Conservation (phyloP, 1,140 invertebrate species). For the Magallana gigas region DNA sequence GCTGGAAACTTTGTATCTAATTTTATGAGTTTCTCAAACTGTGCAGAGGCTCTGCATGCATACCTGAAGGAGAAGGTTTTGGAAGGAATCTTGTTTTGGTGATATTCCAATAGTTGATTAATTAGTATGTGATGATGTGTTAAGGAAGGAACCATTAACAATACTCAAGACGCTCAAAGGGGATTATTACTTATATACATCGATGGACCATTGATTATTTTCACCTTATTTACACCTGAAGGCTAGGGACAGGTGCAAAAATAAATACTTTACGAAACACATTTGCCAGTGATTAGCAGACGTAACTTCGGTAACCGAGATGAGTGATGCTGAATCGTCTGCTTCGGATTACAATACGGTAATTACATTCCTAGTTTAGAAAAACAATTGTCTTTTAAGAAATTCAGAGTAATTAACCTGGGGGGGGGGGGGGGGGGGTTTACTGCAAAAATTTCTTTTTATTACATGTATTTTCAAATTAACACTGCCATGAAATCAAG, state of each 20-base stretch:
- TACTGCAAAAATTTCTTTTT: no score
- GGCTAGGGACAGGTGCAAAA: background rate
- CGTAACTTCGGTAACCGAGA: slow-evolving; percentile 8
- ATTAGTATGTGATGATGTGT: slow-evolving; percentile 13
- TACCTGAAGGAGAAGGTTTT: background rate
- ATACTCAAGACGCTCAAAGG: background rate
- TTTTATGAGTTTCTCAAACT: background rate
- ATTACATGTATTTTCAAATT: no score
- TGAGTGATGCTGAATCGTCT: slow-evolving; percentile 22
- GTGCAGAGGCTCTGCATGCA: background rate
- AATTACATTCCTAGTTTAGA: background rate
- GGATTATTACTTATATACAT: background rate
- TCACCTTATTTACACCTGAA: slow-evolving; percentile 19
- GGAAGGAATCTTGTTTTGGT: background rate
- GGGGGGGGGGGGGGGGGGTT: no score
- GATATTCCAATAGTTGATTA: background rate
- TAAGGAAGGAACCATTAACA: background rate
- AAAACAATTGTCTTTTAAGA: no score
- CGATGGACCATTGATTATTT: slow-evolving; percentile 11
- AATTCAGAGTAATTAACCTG: no score
- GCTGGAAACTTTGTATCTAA: background rate
- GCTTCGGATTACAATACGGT: slow-evolving; percentile 32
- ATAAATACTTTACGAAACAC: background rate
- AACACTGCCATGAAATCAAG: no score
- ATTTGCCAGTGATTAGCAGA: background rate